Evolutionary conservation across 2,113 vertebrate species (phyloP).

Genomic region (Phalacrocorax brasilianus): DNA sequence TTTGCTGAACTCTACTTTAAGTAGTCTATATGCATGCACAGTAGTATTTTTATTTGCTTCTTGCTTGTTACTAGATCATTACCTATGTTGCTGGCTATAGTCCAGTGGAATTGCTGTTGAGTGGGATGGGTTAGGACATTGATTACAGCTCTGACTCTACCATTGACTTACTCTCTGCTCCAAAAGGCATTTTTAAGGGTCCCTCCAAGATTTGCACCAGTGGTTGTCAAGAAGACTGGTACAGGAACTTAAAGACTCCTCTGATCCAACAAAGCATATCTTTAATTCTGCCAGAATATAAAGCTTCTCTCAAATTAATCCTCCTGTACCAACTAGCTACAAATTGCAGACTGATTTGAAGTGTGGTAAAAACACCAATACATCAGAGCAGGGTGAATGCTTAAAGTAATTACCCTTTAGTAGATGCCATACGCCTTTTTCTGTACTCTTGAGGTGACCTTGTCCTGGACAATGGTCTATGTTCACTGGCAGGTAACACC

Average conservation of each 20-base stretch:
- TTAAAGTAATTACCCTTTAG: conserved; percentile 51
- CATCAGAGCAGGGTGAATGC: background rate
- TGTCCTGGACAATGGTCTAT: background rate
- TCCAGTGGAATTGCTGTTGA: background rate
- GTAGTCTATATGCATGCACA: background rate
- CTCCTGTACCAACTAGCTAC: background rate
- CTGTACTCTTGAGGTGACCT: background rate
- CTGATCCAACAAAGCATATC: background rate
- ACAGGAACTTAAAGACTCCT: background rate
- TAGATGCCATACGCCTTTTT: background rate
- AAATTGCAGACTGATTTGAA: background rate
- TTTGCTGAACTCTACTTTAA: background rate
- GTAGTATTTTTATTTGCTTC: background rate
- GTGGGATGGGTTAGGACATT: background rate
- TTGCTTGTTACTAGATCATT: background rate
- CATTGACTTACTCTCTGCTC: background rate
- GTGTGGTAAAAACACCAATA: background rate
- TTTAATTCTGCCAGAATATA: background rate
- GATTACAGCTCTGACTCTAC: background rate
- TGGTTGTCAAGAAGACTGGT: background rate
- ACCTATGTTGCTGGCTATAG: background rate
- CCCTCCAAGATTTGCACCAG: background rate
- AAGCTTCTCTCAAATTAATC: background rate
- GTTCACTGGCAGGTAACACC: background rate
- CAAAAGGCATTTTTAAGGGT: background rate